Base-by-base conservation (phyloP, 2,888 invertebrate species). In the Phanerotoma sp. region DNA sequence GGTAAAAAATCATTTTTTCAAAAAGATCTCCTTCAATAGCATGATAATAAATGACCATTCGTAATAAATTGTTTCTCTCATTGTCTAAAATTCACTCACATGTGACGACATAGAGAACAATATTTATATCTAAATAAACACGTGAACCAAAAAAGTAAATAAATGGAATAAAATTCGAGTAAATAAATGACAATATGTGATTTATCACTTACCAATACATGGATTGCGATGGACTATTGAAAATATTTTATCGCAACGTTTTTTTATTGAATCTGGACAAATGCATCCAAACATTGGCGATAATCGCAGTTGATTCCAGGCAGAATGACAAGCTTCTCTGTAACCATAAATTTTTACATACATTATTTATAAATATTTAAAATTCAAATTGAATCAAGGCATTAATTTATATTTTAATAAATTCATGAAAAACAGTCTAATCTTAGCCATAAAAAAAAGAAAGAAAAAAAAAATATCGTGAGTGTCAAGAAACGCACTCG, bases 251-350 rank as follows among this genome's bases (percentile, higher is more conserved):
- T 93, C 92, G 79, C 93, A 94, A 66, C 89, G 85, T 71, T 86
- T 86, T 85, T 91, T 89, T 86, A 89, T 88, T 78, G 91, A 89
- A 68, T 90, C 91, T 64, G 93, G 93, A 75, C 93, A 94, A 75
- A 93, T 92, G 80, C 93, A 94, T 47, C 93, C 94, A 78, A 93
- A 94, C 83, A 94, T 88, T 1, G 93, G 93, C 20, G 93, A 91
- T 61, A 89, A 82, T 54, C 93, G 86, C 52, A 94, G 81, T 70
- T 91, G 90, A 62, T 89, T 86, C 93, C 93, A 94, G 44, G 93
- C 87, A 70, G 91, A 89, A 72, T 91, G 89, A 73, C 93, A 94
- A 47, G 87, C 81, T 70, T 90, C 89, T 79, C 93, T 93, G 80
- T 44, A 78, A 78, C 63, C 50, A 30, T n/a, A n/a, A n/a, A n/a